These are phyloP conservation scores for Cacatua alba DNA, from an alignment of 2,113 vertebrate species.

Conservation along the genomic window DNA sequence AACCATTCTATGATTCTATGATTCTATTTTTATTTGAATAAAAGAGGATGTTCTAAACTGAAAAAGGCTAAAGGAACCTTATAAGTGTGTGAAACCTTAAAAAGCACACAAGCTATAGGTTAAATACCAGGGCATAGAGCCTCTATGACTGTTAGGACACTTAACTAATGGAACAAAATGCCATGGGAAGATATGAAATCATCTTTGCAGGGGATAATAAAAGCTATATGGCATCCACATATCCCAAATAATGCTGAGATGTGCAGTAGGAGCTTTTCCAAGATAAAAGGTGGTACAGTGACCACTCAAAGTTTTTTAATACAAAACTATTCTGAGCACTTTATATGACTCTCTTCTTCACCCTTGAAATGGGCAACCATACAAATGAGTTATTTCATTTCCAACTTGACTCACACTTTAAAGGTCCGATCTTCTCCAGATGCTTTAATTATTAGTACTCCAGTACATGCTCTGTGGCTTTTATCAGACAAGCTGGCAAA, in stretches of 20 bases:
- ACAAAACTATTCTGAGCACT: not conserved
- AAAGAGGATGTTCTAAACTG: not conserved
- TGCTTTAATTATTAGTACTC: not conserved
- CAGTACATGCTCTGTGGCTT: not conserved
- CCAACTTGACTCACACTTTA: not conserved
- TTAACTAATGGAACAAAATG: not conserved
- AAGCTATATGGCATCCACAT: not conserved
- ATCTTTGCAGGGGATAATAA: not conserved
- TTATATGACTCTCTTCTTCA: not conserved
- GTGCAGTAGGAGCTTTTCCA: not conserved
- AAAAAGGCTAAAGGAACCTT: not conserved
- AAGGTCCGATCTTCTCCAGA: not conserved
- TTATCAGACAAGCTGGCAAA: not conserved
- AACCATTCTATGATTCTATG: not conserved
- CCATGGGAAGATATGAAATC: not conserved
- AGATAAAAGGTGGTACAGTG: not conserved
- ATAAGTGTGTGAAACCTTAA: not conserved
- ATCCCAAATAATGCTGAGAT: not conserved
- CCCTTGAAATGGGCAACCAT: not conserved
- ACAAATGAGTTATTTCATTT: not conserved
- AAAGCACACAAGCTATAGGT: not conserved
- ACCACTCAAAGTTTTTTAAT: not conserved
- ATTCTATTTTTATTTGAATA: not conserved
- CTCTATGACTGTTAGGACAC: not conserved
- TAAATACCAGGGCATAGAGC: not conserved